These are phyloP conservation scores for Notothenia rossii DNA, from an alignment of 2,113 vertebrate species.

Conservation along the genomic window DNA sequence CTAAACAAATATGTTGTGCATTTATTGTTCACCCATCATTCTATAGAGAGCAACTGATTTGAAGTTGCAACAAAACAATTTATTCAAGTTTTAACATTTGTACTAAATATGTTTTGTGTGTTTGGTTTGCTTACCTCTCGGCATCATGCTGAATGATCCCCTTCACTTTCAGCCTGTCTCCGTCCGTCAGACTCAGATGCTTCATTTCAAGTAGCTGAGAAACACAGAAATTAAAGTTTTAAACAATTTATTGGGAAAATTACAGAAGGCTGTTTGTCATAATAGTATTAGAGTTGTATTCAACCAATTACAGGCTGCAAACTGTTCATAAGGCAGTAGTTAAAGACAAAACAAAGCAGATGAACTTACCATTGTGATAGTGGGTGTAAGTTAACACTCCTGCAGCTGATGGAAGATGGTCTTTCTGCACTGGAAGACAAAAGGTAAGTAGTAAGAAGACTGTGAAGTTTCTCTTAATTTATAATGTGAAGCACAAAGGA, in stretches of 20 bases:
- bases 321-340: not conserved
- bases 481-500: not conserved
- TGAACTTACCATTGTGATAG: conserved; percentile 57
- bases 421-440: conserved; percentile 4
- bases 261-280: not conserved
- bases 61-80: too few relatives aligned
- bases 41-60: too few relatives aligned
- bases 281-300: not conserved
- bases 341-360: not conserved
- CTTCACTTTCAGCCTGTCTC: conserved; percentile 87
- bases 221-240: not conserved
- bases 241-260: not conserved
- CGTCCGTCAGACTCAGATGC: conserved; percentile 82
- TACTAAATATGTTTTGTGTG: not conserved
- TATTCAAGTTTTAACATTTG: too few relatives aligned
- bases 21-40: too few relatives aligned
- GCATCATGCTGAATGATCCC: conserved; percentile 79
- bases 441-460: not conserved
- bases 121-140: conserved; percentile 66
- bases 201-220: conserved; percentile 82
- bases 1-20: too few relatives aligned
- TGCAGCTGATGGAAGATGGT: conserved; percentile 4
- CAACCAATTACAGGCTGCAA: not conserved
- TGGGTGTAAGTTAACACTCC: conserved; percentile 16
- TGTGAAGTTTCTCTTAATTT: not conserved